phyloP scores from a whole-genome alignment of 1,140 invertebrate genomes.

The Cotesia vestalis region DNA sequence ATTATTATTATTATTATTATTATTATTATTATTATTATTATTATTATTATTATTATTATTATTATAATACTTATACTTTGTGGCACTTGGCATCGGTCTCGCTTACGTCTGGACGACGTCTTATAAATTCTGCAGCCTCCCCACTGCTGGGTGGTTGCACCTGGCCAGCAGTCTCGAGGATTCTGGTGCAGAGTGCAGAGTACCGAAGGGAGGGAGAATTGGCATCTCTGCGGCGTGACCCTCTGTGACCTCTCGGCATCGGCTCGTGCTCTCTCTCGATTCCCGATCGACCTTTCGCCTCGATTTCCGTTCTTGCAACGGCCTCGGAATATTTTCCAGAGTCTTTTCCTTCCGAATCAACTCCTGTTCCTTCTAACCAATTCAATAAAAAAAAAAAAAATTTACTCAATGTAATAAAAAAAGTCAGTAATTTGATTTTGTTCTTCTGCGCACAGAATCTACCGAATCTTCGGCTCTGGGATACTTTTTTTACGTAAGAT shows the following conservation, averaged over 20 bases:
- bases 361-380: too few relatives aligned
- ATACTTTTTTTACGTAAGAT: not conserved
- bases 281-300: slow-evolving; percentile 22
- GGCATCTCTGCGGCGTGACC: slow-evolving; percentile 21
- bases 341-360: not conserved
- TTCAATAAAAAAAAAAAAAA: too few relatives aligned
- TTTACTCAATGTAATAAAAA: not conserved
- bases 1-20: too few relatives aligned
- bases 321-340: slow-evolving; percentile 15
- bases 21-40: too few relatives aligned
- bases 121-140: slow-evolving; percentile 16
- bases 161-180: slow-evolving; percentile 13
- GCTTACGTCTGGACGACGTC: slow-evolving; percentile 19
- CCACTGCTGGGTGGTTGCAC: slow-evolving; percentile 12
- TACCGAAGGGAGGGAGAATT: not conserved
- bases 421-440: not conserved
- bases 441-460: not conserved
- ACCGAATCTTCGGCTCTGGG: not conserved
- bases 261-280: slow-evolving; percentile 2
- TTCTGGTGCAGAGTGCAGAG: not conserved
- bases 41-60: too few relatives aligned
- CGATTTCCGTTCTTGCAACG: slow-evolving; percentile 20
- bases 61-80: not conserved
- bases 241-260: slow-evolving; percentile 20
- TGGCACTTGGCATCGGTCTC: slow-evolving; percentile 20